Base-by-base conservation (phyloP, 1,140 invertebrate genomes). In the Sesamia nonagrioides region DNA sequence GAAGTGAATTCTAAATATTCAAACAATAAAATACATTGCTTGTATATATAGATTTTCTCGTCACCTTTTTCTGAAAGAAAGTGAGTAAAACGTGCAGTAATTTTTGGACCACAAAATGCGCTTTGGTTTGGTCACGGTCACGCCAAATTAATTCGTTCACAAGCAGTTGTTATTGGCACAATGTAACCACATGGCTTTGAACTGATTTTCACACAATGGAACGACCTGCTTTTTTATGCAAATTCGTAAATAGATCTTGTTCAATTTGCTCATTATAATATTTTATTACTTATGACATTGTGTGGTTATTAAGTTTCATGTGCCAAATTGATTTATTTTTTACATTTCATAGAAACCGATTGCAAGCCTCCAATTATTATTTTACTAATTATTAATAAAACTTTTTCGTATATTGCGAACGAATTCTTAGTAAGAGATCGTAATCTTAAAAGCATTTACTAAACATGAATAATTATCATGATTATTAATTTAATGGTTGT, bases 181-280 rank as follows among this genome's bases (percentile, higher is more conserved):
- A 15, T 61, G 60, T 40, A n/a, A 61, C 35, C 27, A n/a, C 61
- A 66, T 66, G 61, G 17, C 61, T 42, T 66, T 42, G 40, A 66
- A 66, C 61, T 66, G 17, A 48, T 66, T 66, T 17, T 40, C 40
- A 66, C 45, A 45, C 61, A 66, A 45, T 66, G 13, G 37, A 42
- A 66, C 40, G 61, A 27, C 37, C 61, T 21, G 40, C 45, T 45
- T 66, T 66, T 45, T 66, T 45, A 21, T 7, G 37, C n/a, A 17
- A 60, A 60, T 37, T 15, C 13, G 45, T 50, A 50, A n/a, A 50
- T 50, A 50, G 13, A 50, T 15, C 45, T 50, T 50, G 11, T 50
- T 50, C 11, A 15, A 4, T 60, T 60, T 33, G 33, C 17, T 33
- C 11, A 15, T 60, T 33, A 13, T 60, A 18, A 15, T 60, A 13